These are phyloP conservation scores for Brachionus calyciflorus DNA, from an alignment of 1,140 invertebrate species.

Conservation along the genomic window DNA sequence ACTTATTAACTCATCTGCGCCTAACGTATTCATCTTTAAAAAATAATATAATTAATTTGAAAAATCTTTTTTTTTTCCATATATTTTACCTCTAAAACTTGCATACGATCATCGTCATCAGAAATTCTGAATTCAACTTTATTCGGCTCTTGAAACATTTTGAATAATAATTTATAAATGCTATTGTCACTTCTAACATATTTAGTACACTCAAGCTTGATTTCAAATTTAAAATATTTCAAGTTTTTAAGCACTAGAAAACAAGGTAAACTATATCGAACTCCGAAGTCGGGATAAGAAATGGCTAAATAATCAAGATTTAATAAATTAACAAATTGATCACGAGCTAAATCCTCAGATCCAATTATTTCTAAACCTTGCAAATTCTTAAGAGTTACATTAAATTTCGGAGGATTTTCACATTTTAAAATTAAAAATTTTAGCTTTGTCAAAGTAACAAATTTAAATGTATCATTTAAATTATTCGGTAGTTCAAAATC, in stretches of 20 bases:
- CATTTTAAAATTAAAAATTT: neutral
- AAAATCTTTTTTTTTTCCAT: too few species aligned
- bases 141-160: neutral
- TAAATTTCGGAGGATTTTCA: neutral
- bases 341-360: neutral
- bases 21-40: neutral
- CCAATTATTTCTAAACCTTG: constrained; percentile 4
- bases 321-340: neutral
- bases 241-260: neutral
- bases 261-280: neutral
- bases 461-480: neutral
- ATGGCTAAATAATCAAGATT: constrained; percentile 18
- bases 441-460: neutral
- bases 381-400: neutral
- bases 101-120: too few species aligned
- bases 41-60: neutral
- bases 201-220: neutral
- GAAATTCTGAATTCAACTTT: neutral
- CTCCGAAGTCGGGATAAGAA: neutral
- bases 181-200: too few species aligned
- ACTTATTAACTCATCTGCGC: neutral
- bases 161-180: neutral
- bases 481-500: neutral
- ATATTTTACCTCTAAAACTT: neutral
- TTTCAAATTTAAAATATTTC: neutral